Evolutionary conservation across 2,113 vertebrate genomes (phyloP), one percentile per base, ranked within the genome.

Genomic region (Macrotus californicus): DNA sequence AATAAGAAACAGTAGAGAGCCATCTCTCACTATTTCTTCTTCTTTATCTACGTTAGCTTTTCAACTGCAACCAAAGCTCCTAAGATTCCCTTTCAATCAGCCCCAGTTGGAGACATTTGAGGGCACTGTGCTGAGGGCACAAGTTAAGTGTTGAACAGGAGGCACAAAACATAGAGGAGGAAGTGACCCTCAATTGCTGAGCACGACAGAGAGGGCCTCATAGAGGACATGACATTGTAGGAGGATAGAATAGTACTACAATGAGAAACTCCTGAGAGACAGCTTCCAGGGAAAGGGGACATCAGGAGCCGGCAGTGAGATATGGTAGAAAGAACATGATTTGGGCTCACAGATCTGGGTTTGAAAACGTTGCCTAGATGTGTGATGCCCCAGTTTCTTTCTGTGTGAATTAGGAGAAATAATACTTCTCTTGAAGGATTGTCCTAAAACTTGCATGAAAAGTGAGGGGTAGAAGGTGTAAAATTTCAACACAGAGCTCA

Each of bases 11-110:
- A 31, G 39, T 39, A 56, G 2, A 56, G 61, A 73, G 54, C 34
- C 77, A 64, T 91, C 81, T 83, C 48, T 82, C 52, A 95, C 19
- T 73, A n/a, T 50, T 67, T 64, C 48, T 59, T 56, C 59, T 92
- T 94, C 91, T 91, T 79, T 36, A 64, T 88, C 70, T 75, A 64
- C 85, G 7, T 73, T 69, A 92, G 41, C 73, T 92, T 94, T 94
- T 61, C 91, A 73, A 84, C 14, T 52, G 12, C 52, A 83, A 77
- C 34, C 87, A 83, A 48, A 56, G n/a, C 26, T 66, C 34, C 24
- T 66, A 93, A 52, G 76, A 72, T 83, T 46, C 76, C 48, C 48
- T 69, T 70, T 67, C 59, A 89, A 41, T 50, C 82, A 87, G 73
- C 4, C 19, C n/a, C 21, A 59, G 19, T 56, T 26, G 1, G 39